Evolutionary conservation across 2,797 vertebrate species (phyloP).

Genomic region (Botia almorhae): DNA sequence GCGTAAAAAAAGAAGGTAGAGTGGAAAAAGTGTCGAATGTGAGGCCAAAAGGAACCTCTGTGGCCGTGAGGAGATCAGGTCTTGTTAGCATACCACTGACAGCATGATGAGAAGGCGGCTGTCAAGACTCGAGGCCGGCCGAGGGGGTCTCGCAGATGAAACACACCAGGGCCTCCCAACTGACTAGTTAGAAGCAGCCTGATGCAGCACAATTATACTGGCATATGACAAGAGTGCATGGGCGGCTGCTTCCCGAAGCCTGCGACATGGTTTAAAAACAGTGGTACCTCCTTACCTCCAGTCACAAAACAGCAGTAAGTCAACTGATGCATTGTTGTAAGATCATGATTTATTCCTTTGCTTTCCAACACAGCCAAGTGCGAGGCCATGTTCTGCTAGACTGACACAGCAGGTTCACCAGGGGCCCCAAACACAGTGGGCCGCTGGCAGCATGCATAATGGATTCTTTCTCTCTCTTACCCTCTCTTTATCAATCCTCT

Average conservation of each 20-base stretch:
- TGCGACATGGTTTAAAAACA: slow-evolving; percentile 86
- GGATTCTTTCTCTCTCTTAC: slow-evolving; percentile 66
- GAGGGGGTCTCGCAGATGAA: slow-evolving; percentile 76
- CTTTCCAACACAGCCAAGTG: slow-evolving; percentile 80
- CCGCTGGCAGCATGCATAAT: slow-evolving; percentile 83
- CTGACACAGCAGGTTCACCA: slow-evolving; percentile 82
- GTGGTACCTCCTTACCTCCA: slow-evolving; percentile 82
- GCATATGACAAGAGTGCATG: slow-evolving; percentile 94
- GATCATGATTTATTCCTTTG: slow-evolving; percentile 96
- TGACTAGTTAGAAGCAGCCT: slow-evolving; percentile 94
- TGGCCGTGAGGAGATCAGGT: slow-evolving; percentile 81
- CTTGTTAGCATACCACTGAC: slow-evolving; percentile 97
- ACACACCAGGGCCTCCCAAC: slow-evolving; percentile 83
- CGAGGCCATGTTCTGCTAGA: slow-evolving; percentile 80
- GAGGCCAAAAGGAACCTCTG: slow-evolving; percentile 54
- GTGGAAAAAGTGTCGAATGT: slow-evolving; percentile 42
- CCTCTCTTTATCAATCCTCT: slow-evolving; percentile 43
- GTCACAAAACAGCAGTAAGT: slow-evolving; percentile 94
- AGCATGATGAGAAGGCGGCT: slow-evolving; percentile 92
- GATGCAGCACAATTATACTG: slow-evolving; percentile 91
- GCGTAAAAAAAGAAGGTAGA: slow-evolving; percentile 32
- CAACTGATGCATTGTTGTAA: slow-evolving; percentile 91
- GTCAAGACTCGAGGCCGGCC: slow-evolving; percentile 85
- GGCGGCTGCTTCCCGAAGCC: slow-evolving; percentile 81
- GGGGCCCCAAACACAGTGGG: slow-evolving; percentile 77